Conservation (phyloP, 2,797 vertebrate species). For the Buceros bicornis region DNA sequence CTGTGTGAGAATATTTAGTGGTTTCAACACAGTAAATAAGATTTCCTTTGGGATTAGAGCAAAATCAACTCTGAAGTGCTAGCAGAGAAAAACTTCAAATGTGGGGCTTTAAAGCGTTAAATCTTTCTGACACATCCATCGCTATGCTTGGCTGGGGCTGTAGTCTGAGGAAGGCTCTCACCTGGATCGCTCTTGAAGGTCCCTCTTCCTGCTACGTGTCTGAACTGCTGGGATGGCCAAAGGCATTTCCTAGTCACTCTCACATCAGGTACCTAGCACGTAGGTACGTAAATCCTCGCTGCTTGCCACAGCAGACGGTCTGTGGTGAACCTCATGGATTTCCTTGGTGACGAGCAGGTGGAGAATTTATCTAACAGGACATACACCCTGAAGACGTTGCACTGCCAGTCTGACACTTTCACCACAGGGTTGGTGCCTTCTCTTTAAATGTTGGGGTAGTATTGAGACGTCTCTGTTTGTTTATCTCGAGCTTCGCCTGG, state of each 20-base stretch:
- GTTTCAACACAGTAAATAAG: background rate
- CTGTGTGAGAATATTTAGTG: background rate
- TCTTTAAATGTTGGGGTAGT: background rate
- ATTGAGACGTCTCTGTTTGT: background rate
- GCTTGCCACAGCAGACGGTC: background rate
- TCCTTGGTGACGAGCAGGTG: too few species aligned
- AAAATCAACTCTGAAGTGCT: background rate
- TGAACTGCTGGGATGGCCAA: background rate
- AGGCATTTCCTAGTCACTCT: background rate
- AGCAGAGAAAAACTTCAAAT: background rate
- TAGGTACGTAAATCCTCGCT: background rate
- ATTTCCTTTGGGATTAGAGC: background rate
- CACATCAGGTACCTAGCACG: too few species aligned
- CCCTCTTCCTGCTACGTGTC: background rate
- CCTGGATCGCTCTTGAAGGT: background rate
- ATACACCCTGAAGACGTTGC: background rate
- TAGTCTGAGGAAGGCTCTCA: background rate
- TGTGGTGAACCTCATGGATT: too few species aligned
- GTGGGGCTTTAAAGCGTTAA: background rate
- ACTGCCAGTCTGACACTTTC: background rate
- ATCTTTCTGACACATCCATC: background rate
- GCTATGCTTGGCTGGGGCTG: background rate
- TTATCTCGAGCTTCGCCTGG: background rate
- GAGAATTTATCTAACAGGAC: too few species aligned
- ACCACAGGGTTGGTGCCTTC: background rate